Evolutionary conservation across 2,113 vertebrate genomes (phyloP).

Genomic region (Dipodomys merriami): DNA sequence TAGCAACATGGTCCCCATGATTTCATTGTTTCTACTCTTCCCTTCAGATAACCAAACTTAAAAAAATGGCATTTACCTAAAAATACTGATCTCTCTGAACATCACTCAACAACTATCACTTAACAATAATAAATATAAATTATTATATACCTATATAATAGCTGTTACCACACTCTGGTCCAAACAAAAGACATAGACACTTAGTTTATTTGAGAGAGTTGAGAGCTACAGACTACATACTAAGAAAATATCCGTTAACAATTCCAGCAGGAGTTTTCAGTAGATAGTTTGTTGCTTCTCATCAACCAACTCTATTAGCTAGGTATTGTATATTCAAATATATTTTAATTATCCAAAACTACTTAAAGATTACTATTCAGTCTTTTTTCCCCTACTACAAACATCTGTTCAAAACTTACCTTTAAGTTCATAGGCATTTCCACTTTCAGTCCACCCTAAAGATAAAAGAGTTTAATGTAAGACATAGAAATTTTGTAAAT

Average conservation of each 20-base stretch:
- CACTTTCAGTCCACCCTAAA: slow-evolving; percentile 90
- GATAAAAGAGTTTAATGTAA: slow-evolving; percentile 63
- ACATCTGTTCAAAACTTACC: slow-evolving; percentile 81
- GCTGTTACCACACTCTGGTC: too few species aligned
- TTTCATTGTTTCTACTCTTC: not conserved
- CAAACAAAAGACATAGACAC: not conserved
- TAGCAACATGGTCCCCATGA: too few species aligned
- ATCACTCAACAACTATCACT: not conserved
- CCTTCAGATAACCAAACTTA: not conserved
- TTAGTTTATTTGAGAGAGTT: not conserved
- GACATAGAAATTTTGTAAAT: not conserved
- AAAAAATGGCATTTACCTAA: not conserved
- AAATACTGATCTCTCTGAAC: not conserved
- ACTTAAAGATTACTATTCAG: not conserved
- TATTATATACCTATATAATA: too few species aligned
- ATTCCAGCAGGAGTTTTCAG: not conserved
- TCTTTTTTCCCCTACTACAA: not conserved
- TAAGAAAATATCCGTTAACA: not conserved
- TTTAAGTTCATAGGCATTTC: slow-evolving; percentile 89
- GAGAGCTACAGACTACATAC: not conserved
- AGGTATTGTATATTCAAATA: not conserved
- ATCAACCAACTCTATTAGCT: not conserved
- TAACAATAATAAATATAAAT: too few species aligned
- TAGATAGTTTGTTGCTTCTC: not conserved
- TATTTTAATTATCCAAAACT: not conserved